Base-by-base conservation (phyloP, 1,140 invertebrate genomes). In the Conus betulinus region DNA sequence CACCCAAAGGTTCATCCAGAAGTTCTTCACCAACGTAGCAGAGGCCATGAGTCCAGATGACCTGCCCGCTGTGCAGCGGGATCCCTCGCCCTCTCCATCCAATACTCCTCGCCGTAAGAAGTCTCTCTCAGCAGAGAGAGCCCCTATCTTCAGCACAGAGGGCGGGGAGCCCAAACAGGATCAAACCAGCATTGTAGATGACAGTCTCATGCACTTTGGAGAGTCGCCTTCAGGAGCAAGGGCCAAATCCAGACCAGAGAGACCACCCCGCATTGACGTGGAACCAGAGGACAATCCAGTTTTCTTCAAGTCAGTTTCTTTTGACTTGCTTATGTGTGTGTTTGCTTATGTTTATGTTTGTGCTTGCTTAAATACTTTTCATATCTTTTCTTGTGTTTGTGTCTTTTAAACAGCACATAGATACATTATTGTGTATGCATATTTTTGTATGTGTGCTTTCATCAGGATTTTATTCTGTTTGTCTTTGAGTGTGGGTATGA, bases 11-110 rank as follows among this genome's bases (percentile, higher is more conserved):
- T 81, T 81, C 79, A 52, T 81, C 27, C 79, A 81, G 51, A 17
- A 8, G 39, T 81, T 53, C 51, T 81, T 81, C 39, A 51, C 79
- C 79, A 81, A 17, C 79, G 7, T 55, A 5, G 13, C 79, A 23
- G 79, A 53, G 23, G n/a, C 5, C 51, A 71, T 13, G 13, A 71
- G 67, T 20, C 6, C 67, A 20, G 67, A 71, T 6, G 67, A 71
- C 0, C 11, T 60, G 57, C 15, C 57, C 8, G 57, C 57, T 15
- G 15, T 60, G 57, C 8, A 71, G 67, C 67, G 67, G 6, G 67
- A 71, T 25, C 76, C 76, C 25, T 78, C 76, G 2, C 76, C 76
- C 39, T 78, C 79, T 51, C 79, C 79, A 51, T 81, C 79, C 23
- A 17, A 15, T 51, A 53, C 79, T 17, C 13, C 39, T 20, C 79